Evolutionary conservation across 2,888 invertebrate species (phyloP).

Genomic region (Prionchulus punctatus): DNA sequence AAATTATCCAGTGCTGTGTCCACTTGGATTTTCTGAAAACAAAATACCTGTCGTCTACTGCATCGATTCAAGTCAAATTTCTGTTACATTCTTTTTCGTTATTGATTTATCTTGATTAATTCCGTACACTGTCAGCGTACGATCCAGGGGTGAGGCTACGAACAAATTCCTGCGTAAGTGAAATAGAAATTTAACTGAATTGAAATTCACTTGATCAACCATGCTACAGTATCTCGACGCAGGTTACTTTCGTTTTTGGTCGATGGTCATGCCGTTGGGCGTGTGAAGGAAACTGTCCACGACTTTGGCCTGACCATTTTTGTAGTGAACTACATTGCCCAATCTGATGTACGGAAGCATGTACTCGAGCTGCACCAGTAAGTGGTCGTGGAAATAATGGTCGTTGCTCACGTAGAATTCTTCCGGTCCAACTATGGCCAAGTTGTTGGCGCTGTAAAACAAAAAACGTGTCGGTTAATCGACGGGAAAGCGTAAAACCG

Average conservation of each 20-base stretch:
- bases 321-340: conserved; percentile 21
- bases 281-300: conserved; percentile 15
- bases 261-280: conserved; percentile 20
- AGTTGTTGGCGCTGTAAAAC: conserved; percentile 17
- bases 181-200: too few relatives aligned
- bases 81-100: background rate
- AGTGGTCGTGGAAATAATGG: conserved; percentile 15
- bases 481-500: too few relatives aligned
- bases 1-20: conserved; percentile 18
- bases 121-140: background rate
- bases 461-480: too few relatives aligned
- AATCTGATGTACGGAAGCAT: conserved; percentile 13
- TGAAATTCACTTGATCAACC: too few relatives aligned
- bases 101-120: background rate
- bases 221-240: too few relatives aligned
- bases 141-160: background rate
- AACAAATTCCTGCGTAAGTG: background rate
- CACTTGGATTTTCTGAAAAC: conserved; percentile 18
- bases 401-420: conserved; percentile 21
- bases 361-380: conserved; percentile 16
- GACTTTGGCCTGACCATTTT: conserved; percentile 17
- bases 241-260: conserved; percentile 8
- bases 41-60: too few relatives aligned
- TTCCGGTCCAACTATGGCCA: conserved; percentile 22
- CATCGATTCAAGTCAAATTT: too few relatives aligned